A percentile compares a stretch with the other conserved stretches of the same genome.
Evolutionary conservation across 2,113 vertebrate genomes (phyloP).

Genomic region (Lamprologus sp.): DNA sequence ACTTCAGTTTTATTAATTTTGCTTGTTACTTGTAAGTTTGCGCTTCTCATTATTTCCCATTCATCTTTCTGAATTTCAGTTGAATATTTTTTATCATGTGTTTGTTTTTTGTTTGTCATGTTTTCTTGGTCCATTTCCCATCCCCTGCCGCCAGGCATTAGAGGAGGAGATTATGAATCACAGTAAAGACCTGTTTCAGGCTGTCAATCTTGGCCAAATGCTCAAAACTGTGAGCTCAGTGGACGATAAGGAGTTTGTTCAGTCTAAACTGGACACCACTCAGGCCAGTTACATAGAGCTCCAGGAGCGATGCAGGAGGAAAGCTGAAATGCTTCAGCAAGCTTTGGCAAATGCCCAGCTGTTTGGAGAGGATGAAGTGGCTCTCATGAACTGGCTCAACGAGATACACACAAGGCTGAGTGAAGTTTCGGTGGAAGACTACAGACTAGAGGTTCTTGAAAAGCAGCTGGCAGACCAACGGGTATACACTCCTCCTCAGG

Average conservation of each 20-base stretch:
- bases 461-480: slow-evolving; percentile 84
- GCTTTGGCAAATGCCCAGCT: slow-evolving; percentile 91
- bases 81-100: slow-evolving; percentile 10
- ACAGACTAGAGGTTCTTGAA: slow-evolving; percentile 77
- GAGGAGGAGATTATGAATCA: slow-evolving; percentile 88
- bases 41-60: slow-evolving; percentile 37
- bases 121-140: slow-evolving; percentile 15
- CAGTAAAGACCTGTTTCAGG: slow-evolving; percentile 87
- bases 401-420: slow-evolving; percentile 81
- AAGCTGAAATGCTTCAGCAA: slow-evolving; percentile 86
- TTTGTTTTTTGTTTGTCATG: slow-evolving; percentile 15
- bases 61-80: slow-evolving; percentile 9
- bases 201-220: slow-evolving; percentile 85
- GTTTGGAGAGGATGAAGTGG: slow-evolving; percentile 95
- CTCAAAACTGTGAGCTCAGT: slow-evolving; percentile 86
- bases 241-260: slow-evolving; percentile 93
- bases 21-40: not conserved
- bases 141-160: slow-evolving; percentile 74
- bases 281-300: slow-evolving; percentile 87
- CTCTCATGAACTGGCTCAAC: slow-evolving; percentile 94
- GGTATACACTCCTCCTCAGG: slow-evolving; percentile 74
- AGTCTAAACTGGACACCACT: slow-evolving; percentile 84
- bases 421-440: slow-evolving; percentile 81
- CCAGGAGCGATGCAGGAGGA: slow-evolving; percentile 85
- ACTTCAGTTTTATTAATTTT: slow-evolving; percentile 1